A percentile compares a stretch with the other conserved stretches of the same genome.
Conservation (phyloP, 2,797 vertebrate species). For the Melanotaenia maccullochi region DNA sequence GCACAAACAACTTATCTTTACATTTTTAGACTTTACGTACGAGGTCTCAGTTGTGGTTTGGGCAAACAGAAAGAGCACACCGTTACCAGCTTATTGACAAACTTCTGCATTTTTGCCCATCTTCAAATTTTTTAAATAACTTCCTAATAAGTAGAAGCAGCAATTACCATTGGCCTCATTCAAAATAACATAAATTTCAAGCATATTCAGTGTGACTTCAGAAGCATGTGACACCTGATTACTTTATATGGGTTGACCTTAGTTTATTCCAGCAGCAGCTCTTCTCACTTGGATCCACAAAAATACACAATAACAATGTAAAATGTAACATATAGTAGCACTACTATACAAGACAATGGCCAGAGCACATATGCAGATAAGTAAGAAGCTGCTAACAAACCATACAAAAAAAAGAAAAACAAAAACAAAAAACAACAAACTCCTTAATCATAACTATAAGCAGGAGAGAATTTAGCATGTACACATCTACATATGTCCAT, state of each 20-base stretch:
- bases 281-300: not conserved
- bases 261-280: not conserved
- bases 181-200: not conserved
- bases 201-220: conserved; percentile 10
- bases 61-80: not conserved
- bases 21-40: not conserved
- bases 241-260: not conserved
- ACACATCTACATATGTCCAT: not conserved
- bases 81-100: not conserved
- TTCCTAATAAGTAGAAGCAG: conserved; percentile 31
- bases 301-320: not conserved
- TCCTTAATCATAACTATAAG: not conserved
- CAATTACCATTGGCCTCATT: conserved; percentile 8
- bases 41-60: not conserved
- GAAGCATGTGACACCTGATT: not conserved
- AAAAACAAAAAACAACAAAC: too few species aligned
- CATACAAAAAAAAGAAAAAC: not conserved
- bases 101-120: not conserved
- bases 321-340: not conserved
- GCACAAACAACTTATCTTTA: not conserved
- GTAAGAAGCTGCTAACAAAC: not conserved
- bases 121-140: conserved; percentile 7
- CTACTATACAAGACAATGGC: not conserved
- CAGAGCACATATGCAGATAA: not conserved
- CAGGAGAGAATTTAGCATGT: not conserved